Conservation (phyloP, 2,888 invertebrate species). For the Pseudococcus jackbeardsleyi region DNA sequence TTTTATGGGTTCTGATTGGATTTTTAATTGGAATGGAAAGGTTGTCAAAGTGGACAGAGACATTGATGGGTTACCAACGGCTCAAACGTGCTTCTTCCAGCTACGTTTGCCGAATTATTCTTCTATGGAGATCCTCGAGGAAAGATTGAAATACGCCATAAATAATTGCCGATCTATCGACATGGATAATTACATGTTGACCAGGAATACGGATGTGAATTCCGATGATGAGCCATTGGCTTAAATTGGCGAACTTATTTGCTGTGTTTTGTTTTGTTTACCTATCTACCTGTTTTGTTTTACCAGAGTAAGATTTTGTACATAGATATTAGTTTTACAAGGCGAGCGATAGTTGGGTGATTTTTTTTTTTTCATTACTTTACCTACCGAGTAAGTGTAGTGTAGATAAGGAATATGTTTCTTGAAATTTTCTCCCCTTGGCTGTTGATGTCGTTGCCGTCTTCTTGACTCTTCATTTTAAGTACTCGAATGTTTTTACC, state of each 20-base stretch:
- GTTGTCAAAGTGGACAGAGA: slow-evolving; percentile 75
- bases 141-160: slow-evolving; percentile 77
- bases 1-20: slow-evolving; percentile 49
- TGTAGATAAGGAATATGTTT: background rate
- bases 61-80: slow-evolving; percentile 76
- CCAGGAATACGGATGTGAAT: slow-evolving; percentile 73
- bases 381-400: background rate
- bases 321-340: background rate
- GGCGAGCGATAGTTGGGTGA: background rate
- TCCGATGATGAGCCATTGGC: slow-evolving; percentile 71
- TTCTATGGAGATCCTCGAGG: slow-evolving; percentile 75
- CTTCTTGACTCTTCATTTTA: background rate
- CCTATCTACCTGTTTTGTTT: background rate
- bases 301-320: background rate
- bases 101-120: slow-evolving; percentile 76
- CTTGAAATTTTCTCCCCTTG: background rate
- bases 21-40: slow-evolving; percentile 68
- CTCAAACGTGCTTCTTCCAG: slow-evolving; percentile 77
- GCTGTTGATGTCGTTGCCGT: background rate
- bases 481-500: background rate
- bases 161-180: slow-evolving; percentile 79
- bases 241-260: background rate
- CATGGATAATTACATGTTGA: slow-evolving; percentile 80
- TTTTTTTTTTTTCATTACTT: background rate
- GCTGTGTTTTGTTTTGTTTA: background rate